Evolutionary conservation across 2,888 invertebrate genomes (phyloP).

Genomic region (Boloria selene): DNA sequence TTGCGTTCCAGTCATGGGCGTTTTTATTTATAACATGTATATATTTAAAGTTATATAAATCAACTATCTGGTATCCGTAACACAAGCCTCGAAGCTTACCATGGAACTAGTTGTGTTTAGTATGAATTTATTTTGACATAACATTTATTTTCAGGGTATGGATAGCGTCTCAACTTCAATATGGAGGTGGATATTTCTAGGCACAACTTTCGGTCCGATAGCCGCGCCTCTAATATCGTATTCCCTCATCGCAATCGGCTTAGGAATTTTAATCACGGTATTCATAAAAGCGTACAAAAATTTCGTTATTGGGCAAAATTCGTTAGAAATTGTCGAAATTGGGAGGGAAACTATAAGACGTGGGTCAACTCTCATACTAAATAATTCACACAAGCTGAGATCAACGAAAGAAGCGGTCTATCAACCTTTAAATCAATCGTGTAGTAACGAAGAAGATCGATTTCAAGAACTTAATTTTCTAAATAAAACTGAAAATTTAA

Average conservation of each 20-base stretch:
- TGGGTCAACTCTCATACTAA: constrained; percentile 83
- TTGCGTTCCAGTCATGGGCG: too few relatives aligned
- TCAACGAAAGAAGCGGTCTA: constrained; percentile 82
- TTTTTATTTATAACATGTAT: too few relatives aligned
- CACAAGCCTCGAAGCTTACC: too few relatives aligned
- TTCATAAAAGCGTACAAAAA: constrained; percentile 89
- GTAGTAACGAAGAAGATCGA: constrained; percentile 41
- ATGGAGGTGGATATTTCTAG: constrained; percentile 89
- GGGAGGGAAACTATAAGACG: constrained; percentile 87
- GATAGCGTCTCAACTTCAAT: constrained; percentile 91
- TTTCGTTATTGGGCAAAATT: constrained; percentile 86
- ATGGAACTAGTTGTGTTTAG: too few relatives aligned
- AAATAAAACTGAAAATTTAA: constrained; percentile 48
- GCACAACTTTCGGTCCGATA: constrained; percentile 89
- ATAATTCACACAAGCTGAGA: constrained; percentile 83
- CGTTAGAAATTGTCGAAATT: constrained; percentile 89
- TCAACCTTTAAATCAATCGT: constrained; percentile 50
- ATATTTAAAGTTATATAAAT: too few relatives aligned
- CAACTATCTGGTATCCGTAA: too few relatives aligned
- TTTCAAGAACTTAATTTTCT: constrained; percentile 57
- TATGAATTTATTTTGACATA: background rate
- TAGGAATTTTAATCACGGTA: constrained; percentile 84
- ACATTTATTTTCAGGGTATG: constrained; percentile 82
- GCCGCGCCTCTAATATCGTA: constrained; percentile 87
- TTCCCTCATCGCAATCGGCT: constrained; percentile 87